Percentiles rank a stretch among this genome's conserved stretches.
phyloP scores from a whole-genome alignment of 2,797 vertebrate species.

The Liparis tanakae region DNA sequence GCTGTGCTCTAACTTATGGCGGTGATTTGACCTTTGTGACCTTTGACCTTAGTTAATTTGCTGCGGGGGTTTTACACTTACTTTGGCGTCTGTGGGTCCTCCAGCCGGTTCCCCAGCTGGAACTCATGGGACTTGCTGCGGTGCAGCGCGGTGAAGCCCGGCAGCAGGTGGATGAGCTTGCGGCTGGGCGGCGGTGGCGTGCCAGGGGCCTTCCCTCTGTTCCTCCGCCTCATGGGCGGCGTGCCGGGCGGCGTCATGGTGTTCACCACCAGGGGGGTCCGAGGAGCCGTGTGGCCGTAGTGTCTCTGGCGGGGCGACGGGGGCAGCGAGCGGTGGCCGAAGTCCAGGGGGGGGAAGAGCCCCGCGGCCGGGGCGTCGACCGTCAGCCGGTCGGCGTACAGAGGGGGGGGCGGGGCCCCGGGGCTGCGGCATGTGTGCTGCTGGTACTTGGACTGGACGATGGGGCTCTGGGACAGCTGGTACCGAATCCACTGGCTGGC shows the following conservation, averaged over 20 bases:
- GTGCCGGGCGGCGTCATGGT: conserved; percentile 91
- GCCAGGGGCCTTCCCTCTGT: conserved; percentile 94
- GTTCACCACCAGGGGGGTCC: conserved; percentile 93
- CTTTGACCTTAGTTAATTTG: no score
- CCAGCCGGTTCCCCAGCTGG: conserved; percentile 94
- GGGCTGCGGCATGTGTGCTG: conserved; percentile 90
- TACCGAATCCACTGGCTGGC: conserved; percentile 89
- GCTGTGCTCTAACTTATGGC: background rate
- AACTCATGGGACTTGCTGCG: conserved; percentile 99
- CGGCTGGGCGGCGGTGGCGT: conserved; percentile 93
- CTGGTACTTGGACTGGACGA: conserved; percentile 88
- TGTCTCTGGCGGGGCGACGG: conserved; percentile 95
- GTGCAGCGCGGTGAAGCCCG: conserved; percentile 93
- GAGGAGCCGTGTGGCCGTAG: conserved; percentile 89
- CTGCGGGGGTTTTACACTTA: conserved; percentile 77
- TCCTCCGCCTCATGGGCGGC: conserved; percentile 89
- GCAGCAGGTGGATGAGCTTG: conserved; percentile 96
- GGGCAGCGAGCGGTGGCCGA: conserved; percentile 91
- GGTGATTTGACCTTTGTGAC: background rate
- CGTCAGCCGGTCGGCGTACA: conserved; percentile 89
- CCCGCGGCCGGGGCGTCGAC: conserved; percentile 88
- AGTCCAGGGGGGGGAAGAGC: conserved; percentile 84
- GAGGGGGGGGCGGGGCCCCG: conserved; percentile 77
- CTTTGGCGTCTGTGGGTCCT: conserved; percentile 94
- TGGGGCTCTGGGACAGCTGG: conserved; percentile 92